A percentile compares a stretch with the other conserved stretches of the same genome.
Conservation (phyloP, 2,113 vertebrate genomes). For the Salvator merianae region DNA sequence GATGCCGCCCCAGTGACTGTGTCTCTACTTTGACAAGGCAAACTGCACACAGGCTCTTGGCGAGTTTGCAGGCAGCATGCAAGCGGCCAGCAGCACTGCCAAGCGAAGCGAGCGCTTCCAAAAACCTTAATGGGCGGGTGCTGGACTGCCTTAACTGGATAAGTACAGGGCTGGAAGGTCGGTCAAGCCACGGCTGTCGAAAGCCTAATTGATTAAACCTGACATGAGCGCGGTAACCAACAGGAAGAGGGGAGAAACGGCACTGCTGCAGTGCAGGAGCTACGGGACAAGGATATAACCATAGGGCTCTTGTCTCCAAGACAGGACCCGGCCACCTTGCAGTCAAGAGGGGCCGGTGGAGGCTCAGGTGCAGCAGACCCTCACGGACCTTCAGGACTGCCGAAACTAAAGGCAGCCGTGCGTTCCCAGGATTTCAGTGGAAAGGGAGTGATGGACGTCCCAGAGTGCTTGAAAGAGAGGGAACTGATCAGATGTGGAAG, state of each 20-base stretch:
- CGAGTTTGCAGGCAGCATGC: neutral
- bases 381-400: too few relatives aligned
- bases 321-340: too few relatives aligned
- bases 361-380: too few relatives aligned
- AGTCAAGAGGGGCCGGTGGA: too few relatives aligned
- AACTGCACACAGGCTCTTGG: slow-evolving; percentile 10
- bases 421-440: too few relatives aligned
- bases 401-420: too few relatives aligned
- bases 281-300: neutral
- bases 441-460: too few relatives aligned
- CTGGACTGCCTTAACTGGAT: slow-evolving; percentile 67
- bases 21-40: neutral
- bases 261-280: too few relatives aligned
- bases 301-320: neutral
- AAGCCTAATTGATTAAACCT: slow-evolving; percentile 47
- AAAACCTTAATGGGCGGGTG: slow-evolving; percentile 71
- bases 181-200: slow-evolving; percentile 59
- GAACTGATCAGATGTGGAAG: too few relatives aligned
- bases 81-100: slow-evolving; percentile 18
- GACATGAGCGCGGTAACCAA: neutral
- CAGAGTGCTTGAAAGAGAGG: too few relatives aligned
- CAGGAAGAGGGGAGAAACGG: too few relatives aligned
- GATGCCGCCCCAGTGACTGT: slow-evolving; percentile 1
- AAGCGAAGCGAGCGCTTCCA: slow-evolving; percentile 62
- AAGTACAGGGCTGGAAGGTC: slow-evolving; percentile 63